Percentiles rank a stretch among this genome's conserved stretches.
Conservation (phyloP, 2,797 vertebrate species). For the Peromyscus nudipes region DNA sequence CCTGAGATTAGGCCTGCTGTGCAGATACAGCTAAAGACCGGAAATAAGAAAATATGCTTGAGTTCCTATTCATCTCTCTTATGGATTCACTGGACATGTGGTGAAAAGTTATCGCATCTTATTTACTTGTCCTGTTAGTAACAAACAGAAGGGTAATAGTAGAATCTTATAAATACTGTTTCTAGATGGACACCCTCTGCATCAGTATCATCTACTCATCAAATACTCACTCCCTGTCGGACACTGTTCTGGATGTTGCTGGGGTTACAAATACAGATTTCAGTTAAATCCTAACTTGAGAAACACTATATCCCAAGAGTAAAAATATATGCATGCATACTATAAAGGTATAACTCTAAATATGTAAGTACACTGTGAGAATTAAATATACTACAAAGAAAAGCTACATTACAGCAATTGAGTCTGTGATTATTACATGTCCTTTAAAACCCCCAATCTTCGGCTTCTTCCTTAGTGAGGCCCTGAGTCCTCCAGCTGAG, state of each 20-base stretch:
- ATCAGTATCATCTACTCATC: background rate
- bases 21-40: conserved; percentile 26
- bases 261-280: background rate
- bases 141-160: background rate
- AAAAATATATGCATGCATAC: background rate
- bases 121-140: background rate
- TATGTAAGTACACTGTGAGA: background rate
- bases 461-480: background rate
- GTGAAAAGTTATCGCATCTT: background rate
- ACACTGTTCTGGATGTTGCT: background rate
- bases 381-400: conserved; percentile 21
- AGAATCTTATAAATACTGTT: background rate
- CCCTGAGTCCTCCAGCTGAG: background rate
- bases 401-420: background rate
- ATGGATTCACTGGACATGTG: background rate
- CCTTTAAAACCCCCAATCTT: conserved; percentile 13
- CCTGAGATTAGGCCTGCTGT: conserved; percentile 44
- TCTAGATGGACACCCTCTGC: background rate
- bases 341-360: background rate
- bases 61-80: background rate
- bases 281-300: conserved; percentile 18
- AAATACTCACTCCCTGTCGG: background rate
- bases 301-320: background rate
- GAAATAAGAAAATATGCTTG: conserved; percentile 36
- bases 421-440: background rate